Conservation (phyloP, 1,140 invertebrate species). For the Drosophila varians region DNA sequence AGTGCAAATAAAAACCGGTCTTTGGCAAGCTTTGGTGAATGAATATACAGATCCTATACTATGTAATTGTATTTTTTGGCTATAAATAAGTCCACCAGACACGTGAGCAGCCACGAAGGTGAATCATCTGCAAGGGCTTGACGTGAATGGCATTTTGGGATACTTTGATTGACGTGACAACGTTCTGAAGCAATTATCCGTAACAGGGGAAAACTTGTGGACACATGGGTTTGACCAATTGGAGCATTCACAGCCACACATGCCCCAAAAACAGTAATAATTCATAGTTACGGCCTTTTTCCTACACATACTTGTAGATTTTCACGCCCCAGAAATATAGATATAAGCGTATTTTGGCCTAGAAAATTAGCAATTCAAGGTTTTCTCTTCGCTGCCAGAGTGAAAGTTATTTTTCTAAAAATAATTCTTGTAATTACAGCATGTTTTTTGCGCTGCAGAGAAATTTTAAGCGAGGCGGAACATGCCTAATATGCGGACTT, state of each 20-base stretch:
- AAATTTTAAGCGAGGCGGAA: conserved; percentile 7
- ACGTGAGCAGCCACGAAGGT: conserved; percentile 31
- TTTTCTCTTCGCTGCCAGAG: conserved; percentile 8
- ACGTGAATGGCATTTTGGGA: conserved; percentile 26
- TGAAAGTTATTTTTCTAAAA: conserved; percentile 28
- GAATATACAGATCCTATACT: conserved; percentile 20
- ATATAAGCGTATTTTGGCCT: conserved; percentile 3
- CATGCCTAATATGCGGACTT: conserved; percentile 16
- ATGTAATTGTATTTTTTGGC: background rate
- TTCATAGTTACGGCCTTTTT: background rate
- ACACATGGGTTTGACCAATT: background rate
- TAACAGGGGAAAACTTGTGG: no score
- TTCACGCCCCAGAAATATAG: background rate
- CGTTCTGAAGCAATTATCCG: conserved; percentile 8
- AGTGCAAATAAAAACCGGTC: conserved; percentile 34
- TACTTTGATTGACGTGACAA: conserved; percentile 8
- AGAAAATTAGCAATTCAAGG: conserved; percentile 6
- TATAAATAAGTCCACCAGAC: conserved; percentile 32
- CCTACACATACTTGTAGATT: background rate
- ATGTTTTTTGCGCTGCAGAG: background rate
- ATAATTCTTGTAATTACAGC: conserved; percentile 17
- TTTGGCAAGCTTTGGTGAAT: conserved; percentile 34
- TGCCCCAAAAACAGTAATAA: background rate
- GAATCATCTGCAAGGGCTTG: conserved; percentile 16
- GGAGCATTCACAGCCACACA: background rate